Conservation (phyloP, 2,888 invertebrate species). For the Chromoteleia sp. region DNA sequence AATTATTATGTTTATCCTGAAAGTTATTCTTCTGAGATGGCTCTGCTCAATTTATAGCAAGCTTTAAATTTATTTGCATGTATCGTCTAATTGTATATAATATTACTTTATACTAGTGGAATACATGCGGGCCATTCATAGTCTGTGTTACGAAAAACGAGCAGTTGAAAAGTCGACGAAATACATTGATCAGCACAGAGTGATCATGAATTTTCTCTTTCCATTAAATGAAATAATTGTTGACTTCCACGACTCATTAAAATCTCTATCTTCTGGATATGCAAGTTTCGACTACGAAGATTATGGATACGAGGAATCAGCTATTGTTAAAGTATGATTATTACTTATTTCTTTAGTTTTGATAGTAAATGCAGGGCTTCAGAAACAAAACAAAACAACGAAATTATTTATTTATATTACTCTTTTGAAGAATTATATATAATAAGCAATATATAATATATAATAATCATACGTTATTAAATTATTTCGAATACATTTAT, state of each 20-base stretch:
- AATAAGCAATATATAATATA: too few relatives aligned
- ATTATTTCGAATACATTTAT: too few relatives aligned
- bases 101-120: conserved; percentile 84
- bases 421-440: too few relatives aligned
- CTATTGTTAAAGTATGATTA: conserved; percentile 90
- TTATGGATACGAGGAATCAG: conserved; percentile 91
- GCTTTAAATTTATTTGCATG: too few relatives aligned
- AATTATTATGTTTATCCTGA: too few relatives aligned
- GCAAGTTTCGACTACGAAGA: conserved; percentile 98
- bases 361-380: too few relatives aligned
- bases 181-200: conserved; percentile 92
- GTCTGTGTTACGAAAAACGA: conserved; percentile 91
- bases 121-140: conserved; percentile 89
- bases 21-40: too few relatives aligned
- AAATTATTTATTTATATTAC: too few relatives aligned
- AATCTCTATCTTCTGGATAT: conserved; percentile 96
- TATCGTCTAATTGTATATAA: conserved; percentile 2
- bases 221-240: conserved; percentile 97
- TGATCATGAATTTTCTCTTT: conserved; percentile 92
- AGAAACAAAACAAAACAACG: too few relatives aligned
- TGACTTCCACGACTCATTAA: conserved; percentile 97
- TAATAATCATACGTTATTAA: too few relatives aligned
- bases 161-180: conserved; percentile 89
- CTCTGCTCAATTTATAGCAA: too few relatives aligned
- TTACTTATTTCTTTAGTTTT: conserved; percentile 53